These are phyloP conservation scores for Syritta pipiens DNA, from an alignment of 2,888 invertebrate species.

Conservation along the genomic window DNA sequence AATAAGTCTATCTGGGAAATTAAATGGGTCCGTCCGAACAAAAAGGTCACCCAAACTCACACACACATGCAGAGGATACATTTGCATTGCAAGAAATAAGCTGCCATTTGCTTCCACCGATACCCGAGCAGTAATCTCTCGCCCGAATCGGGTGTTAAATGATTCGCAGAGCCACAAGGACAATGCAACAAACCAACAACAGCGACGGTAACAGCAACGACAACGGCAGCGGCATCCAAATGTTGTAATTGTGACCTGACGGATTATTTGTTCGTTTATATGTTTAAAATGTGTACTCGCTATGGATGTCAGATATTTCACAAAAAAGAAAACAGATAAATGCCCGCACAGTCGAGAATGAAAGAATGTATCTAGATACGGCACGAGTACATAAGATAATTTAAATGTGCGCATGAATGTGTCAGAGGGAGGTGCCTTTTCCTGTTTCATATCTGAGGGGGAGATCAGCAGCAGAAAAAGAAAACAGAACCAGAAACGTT, in stretches of 20 bases:
- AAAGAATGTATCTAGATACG: too few species aligned
- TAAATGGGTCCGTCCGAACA: slow-evolving; percentile 51
- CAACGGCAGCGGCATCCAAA: not conserved
- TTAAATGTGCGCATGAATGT: slow-evolving; percentile 43
- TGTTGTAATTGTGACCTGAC: slow-evolving; percentile 39
- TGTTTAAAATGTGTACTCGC: too few species aligned
- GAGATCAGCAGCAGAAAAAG: too few species aligned
- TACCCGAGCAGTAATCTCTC: slow-evolving; percentile 44
- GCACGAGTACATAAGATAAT: too few species aligned
- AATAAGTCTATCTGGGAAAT: slow-evolving; percentile 48
- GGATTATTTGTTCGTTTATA: slow-evolving; percentile 39
- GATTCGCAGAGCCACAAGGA: slow-evolving; percentile 36
- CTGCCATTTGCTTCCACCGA: slow-evolving; percentile 35
- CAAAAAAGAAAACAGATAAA: not conserved
- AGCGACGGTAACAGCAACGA: slow-evolving; percentile 15
- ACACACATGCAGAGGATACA: slow-evolving; percentile 16
- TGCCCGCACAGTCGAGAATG: too few species aligned
- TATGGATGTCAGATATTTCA: not conserved
- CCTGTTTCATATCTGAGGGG: slow-evolving; percentile 9
- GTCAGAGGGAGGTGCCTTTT: slow-evolving; percentile 40
- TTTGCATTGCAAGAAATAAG: slow-evolving; percentile 38
- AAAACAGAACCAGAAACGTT: not conserved
- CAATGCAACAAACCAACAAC: too few species aligned
- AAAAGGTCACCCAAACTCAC: slow-evolving; percentile 24
- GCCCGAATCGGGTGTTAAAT: slow-evolving; percentile 44